Evolutionary conservation across 1,140 invertebrate genomes (phyloP).

Genomic region (Drosophila nannoptera): DNA sequence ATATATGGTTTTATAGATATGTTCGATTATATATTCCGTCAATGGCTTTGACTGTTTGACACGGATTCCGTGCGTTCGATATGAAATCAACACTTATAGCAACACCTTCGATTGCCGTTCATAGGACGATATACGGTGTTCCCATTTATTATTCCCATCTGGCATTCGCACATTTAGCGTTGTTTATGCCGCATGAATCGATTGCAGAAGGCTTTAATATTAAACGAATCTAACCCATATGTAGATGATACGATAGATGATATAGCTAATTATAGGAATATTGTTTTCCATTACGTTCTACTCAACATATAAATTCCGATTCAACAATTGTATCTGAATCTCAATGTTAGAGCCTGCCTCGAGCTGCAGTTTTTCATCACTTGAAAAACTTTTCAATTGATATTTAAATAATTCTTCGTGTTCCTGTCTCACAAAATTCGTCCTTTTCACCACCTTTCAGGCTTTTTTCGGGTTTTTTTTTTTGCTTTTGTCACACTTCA

Average conservation of each 20-base stretch:
- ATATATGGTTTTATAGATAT: conserved; percentile 57
- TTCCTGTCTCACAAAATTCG: conserved; percentile 6
- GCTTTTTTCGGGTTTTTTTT: conserved; percentile 38
- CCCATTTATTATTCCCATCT: no score
- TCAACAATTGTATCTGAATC: no score
- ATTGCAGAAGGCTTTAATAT: background rate
- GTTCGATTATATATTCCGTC: conserved; percentile 61
- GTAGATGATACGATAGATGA: no score
- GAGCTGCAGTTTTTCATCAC: no score
- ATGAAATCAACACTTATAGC: conserved; percentile 58
- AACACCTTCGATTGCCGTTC: conserved; percentile 47
- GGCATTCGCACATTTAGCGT: background rate
- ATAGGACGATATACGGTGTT: background rate
- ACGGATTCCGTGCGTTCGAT: conserved; percentile 52
- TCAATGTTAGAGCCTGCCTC: no score
- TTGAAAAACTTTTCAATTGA: background rate
- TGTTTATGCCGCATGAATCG: background rate
- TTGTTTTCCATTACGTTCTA: no score
- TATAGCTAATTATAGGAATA: no score
- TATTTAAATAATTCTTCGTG: background rate
- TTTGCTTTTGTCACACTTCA: background rate
- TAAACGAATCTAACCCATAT: no score
- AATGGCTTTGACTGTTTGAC: conserved; percentile 60
- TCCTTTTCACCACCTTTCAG: conserved; percentile 27
- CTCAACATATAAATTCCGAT: no score